These are phyloP conservation scores for Artibeus jamaicensis DNA, from an alignment of 2,797 vertebrate species.

Conservation along the genomic window DNA sequence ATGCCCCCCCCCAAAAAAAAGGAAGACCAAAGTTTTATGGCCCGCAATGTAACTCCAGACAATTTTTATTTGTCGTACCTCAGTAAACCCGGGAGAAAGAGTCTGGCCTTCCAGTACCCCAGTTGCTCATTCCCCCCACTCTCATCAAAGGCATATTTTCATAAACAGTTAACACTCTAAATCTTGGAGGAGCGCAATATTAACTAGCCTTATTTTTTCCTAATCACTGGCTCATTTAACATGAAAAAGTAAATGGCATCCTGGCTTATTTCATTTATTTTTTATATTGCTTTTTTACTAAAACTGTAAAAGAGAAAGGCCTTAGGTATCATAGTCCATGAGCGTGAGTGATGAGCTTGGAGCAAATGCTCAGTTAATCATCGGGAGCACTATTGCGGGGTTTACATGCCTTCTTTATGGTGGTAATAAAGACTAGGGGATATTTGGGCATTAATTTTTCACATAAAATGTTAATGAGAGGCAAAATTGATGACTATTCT, in stretches of 20 bases:
- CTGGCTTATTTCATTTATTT: constrained; percentile 54
- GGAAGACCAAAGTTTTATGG: background rate
- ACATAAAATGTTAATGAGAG: constrained; percentile 62
- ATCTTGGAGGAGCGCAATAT: constrained; percentile 30
- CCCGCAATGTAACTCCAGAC: background rate
- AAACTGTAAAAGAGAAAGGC: constrained; percentile 47
- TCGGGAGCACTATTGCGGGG: background rate
- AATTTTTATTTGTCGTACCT: background rate
- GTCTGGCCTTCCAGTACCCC: background rate
- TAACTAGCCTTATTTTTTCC: constrained; percentile 45
- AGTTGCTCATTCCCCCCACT: background rate
- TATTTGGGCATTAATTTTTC: constrained; percentile 51
- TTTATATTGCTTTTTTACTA: constrained; percentile 47
- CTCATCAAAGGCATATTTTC: constrained; percentile 5
- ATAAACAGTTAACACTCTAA: background rate
- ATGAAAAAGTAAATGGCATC: constrained; percentile 46
- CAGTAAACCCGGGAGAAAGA: background rate
- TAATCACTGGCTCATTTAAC: constrained; percentile 62
- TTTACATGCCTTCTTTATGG: constrained; percentile 28
- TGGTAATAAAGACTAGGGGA: constrained; percentile 33
- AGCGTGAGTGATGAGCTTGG: constrained; percentile 37
- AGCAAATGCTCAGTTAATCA: constrained; percentile 30
- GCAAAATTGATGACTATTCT: constrained; percentile 30
- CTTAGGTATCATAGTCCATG: background rate
- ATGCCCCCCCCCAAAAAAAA: background rate